These are phyloP conservation scores for Grammomys surdaster DNA, from an alignment of 2,113 vertebrate species.

Conservation along the genomic window DNA sequence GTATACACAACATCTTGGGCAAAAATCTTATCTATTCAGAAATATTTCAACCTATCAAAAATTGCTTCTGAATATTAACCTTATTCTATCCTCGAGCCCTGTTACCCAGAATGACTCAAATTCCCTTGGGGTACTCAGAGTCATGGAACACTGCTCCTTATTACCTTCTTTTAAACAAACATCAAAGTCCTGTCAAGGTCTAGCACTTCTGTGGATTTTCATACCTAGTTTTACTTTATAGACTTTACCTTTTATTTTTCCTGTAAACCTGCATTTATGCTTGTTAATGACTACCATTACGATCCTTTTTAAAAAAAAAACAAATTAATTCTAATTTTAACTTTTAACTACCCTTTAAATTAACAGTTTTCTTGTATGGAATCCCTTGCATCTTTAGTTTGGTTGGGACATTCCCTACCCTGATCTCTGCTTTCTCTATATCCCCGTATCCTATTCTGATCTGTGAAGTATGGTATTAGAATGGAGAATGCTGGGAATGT, in stretches of 20 bases:
- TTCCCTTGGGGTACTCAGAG: too few species aligned
- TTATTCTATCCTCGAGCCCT: neutral
- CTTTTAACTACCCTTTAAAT: neutral
- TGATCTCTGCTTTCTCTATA: neutral
- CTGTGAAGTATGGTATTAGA: neutral
- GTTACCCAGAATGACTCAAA: neutral
- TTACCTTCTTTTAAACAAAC: neutral
- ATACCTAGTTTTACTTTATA: neutral
- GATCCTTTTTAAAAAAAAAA: neutral
- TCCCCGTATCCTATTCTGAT: neutral
- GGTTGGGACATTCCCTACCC: too few species aligned
- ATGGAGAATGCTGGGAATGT: neutral
- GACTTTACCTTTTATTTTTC: neutral
- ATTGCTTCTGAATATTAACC: neutral
- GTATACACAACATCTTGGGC: neutral
- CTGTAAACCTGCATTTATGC: neutral
- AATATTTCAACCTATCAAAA: neutral
- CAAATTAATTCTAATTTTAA: neutral
- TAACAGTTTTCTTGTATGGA: neutral
- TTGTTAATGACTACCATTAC: accelerated
- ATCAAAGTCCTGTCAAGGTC: neutral
- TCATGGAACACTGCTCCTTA: accelerated
- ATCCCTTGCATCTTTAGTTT: neutral
- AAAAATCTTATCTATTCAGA: neutral
- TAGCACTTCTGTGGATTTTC: neutral